Conservation (phyloP, 2,113 vertebrate genomes). For the Leuciscus idus region DNA sequence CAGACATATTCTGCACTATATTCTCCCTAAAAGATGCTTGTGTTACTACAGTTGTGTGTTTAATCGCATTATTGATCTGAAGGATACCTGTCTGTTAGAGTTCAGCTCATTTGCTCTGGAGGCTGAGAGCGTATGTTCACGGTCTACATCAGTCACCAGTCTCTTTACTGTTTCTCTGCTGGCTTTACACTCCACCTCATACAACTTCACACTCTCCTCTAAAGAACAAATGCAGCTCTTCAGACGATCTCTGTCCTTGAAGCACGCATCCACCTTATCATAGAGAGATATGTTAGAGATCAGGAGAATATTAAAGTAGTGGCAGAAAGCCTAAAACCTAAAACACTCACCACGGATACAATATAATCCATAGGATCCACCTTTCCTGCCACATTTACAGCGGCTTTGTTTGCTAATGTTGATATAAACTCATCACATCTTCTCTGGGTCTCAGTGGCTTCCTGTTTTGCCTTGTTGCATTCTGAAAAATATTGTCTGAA, state of each 20-base stretch:
- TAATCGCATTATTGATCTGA: neutral
- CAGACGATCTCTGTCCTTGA: constrained; percentile 73
- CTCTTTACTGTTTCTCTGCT: constrained; percentile 85
- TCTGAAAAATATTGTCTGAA: constrained; percentile 72
- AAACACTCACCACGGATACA: constrained; percentile 73
- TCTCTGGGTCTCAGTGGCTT: constrained; percentile 63
- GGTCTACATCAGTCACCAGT: constrained; percentile 81
- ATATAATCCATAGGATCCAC: constrained; percentile 71
- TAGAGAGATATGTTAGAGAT: neutral
- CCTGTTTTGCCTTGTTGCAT: constrained; percentile 70
- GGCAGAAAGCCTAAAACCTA: neutral
- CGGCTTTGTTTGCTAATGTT: constrained; percentile 69
- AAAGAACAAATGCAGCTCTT: constrained; percentile 74
- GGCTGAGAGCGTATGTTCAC: constrained; percentile 76
- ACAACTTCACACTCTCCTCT: constrained; percentile 78
- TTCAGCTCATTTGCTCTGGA: constrained; percentile 71
- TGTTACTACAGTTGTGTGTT: neutral
- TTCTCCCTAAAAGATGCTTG: neutral
- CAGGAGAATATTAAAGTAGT: neutral
- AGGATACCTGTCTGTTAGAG: constrained; percentile 78
- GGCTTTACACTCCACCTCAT: constrained; percentile 87
- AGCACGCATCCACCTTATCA: constrained; percentile 73
- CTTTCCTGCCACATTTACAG: constrained; percentile 63
- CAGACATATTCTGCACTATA: too few species aligned
- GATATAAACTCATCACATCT: constrained; percentile 72